Percentiles rank a stretch among this genome's conserved stretches.
Evolutionary conservation across 1,140 invertebrate genomes (phyloP).

Genomic region (Brachionus paranguensis): DNA sequence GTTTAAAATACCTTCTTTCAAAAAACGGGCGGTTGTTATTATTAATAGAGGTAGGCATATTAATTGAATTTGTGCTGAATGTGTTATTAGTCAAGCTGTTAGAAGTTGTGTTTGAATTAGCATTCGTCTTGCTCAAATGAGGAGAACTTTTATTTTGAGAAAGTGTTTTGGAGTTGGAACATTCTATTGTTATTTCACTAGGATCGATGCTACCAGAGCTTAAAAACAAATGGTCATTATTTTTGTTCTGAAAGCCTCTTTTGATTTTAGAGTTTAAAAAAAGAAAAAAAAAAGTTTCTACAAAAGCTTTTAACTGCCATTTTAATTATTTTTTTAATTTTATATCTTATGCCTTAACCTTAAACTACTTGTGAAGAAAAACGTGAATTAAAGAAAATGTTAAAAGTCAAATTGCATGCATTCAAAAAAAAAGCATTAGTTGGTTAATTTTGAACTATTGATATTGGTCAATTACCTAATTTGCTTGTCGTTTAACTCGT

Average conservation of each 20-base stretch:
- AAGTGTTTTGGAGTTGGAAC: background rate
- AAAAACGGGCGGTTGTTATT: background rate
- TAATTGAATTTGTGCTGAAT: background rate
- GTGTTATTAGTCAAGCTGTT: background rate
- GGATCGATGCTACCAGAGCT: background rate
- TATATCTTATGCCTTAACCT: no score
- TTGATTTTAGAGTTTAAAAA: background rate
- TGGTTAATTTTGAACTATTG: background rate
- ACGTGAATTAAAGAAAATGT: background rate
- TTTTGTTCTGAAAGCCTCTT: background rate
- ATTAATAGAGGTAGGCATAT: conserved; percentile 13
- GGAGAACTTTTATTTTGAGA: background rate
- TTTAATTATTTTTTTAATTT: no score
- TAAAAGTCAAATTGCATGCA: background rate
- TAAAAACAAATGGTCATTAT: background rate
- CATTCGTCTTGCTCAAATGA: background rate
- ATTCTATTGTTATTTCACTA: background rate
- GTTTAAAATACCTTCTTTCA: background rate
- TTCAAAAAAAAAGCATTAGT: background rate
- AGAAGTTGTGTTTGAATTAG: background rate
- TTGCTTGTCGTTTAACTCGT: background rate
- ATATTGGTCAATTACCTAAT: background rate
- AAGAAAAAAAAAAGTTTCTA: background rate
- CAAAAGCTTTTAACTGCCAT: no score
- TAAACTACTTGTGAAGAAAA: no score